These are phyloP conservation scores for Zaprionus kolodkinae DNA, from an alignment of 1,140 invertebrate species.

Conservation along the genomic window DNA sequence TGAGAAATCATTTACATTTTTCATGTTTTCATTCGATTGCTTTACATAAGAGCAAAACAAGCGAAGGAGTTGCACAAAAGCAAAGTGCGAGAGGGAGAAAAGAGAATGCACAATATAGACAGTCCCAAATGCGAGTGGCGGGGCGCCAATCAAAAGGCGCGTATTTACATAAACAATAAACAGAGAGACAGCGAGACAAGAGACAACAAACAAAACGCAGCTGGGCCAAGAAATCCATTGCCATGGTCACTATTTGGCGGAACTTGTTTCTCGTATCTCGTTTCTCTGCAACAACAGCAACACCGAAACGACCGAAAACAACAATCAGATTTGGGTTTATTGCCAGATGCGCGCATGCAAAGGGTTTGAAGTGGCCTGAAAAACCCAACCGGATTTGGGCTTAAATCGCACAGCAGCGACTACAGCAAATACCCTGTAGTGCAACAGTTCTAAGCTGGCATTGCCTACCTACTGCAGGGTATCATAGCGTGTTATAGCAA, in stretches of 20 bases:
- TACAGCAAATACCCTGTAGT: background rate
- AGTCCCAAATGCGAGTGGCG: conserved; percentile 11
- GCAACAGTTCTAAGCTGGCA: no score
- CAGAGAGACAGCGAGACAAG: conserved; percentile 50
- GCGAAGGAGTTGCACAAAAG: conserved; percentile 17
- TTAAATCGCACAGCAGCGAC: background rate
- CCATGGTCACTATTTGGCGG: conserved; percentile 80
- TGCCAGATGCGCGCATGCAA: conserved; percentile 59
- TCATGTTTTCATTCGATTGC: conserved; percentile 41
- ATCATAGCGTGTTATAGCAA: conserved; percentile 1
- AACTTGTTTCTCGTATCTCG: conserved; percentile 68
- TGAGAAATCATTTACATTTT: conserved; percentile 76
- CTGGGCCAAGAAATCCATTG: conserved; percentile 69
- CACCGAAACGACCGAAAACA: conserved; percentile 4
- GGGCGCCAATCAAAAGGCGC: conserved; percentile 23
- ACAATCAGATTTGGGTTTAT: conserved; percentile 64
- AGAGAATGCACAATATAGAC: conserved; percentile 4
- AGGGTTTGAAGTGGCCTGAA: conserved; percentile 49
- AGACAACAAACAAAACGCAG: conserved; percentile 49
- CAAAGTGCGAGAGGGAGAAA: conserved; percentile 1
- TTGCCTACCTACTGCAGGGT: background rate
- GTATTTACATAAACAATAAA: conserved; percentile 58
- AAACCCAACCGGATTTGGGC: conserved; percentile 60
- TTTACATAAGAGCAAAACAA: conserved; percentile 61
- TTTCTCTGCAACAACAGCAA: conserved; percentile 9